phyloP scores from a whole-genome alignment of 2,113 vertebrate species.

The Anoplopoma fimbria region DNA sequence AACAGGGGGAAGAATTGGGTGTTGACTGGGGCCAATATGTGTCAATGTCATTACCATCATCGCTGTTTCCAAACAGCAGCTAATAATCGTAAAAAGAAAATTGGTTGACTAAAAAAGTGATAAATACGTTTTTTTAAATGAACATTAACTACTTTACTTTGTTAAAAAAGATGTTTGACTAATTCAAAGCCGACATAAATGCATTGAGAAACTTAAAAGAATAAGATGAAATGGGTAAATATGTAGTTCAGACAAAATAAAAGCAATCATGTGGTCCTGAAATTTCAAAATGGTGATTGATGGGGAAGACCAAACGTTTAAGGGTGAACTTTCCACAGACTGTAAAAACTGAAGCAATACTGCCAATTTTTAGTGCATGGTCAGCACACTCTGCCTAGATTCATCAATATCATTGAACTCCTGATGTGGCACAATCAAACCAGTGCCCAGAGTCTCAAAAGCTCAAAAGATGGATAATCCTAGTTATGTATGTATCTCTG shows the following conservation, averaged over 20 bases:
- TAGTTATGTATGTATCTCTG: slow-evolving; percentile 5
- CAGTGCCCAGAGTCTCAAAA: slow-evolving; percentile 17
- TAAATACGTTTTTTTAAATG: not conserved
- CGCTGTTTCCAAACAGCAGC: not conserved
- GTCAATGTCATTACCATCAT: slow-evolving; percentile 13
- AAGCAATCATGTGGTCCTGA: not conserved
- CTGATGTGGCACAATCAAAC: not conserved
- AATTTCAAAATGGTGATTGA: not conserved
- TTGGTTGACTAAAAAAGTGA: not conserved
- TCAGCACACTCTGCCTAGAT: slow-evolving; percentile 29
- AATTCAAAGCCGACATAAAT: not conserved
- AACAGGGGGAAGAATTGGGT: not conserved
- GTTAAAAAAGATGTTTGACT: not conserved
- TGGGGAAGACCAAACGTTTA: not conserved
- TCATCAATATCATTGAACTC: slow-evolving; percentile 29
- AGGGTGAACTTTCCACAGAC: not conserved
- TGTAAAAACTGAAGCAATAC: not conserved
- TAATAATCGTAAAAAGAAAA: not conserved
- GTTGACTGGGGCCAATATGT: not conserved
- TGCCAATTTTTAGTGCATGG: not conserved
- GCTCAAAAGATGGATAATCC: slow-evolving; percentile 13
- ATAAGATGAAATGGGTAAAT: not conserved
- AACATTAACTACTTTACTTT: not conserved
- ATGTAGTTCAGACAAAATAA: not conserved
- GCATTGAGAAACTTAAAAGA: not conserved